Evolutionary conservation across 2,888 invertebrate genomes (phyloP), one percentile per base, ranked within the genome.

Genomic region (Nomada fucata): DNA sequence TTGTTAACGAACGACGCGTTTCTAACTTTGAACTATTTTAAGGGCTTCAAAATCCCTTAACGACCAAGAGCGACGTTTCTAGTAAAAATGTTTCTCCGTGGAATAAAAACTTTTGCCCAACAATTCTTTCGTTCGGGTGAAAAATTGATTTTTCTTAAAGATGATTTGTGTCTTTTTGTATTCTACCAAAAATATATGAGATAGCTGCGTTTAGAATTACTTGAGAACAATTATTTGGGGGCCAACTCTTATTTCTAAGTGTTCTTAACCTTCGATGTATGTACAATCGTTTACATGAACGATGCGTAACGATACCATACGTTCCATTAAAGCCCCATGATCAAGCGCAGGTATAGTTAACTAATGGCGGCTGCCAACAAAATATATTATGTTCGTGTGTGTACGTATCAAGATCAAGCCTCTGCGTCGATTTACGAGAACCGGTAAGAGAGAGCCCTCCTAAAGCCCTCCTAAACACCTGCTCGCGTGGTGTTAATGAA

Each of bases 371-470:
- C 36, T 61, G 67, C 4, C 73, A 61, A 11, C 11, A 15, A 67
- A 67, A 65, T 65, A 61, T 73, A 77, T 73, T 67, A 44, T 77
- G 20, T 44, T 44, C 44, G 20, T n/a, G 10, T 26, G 36, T 36
- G 7, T 7, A 10, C 29, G n/a, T 52, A 73, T 77, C 77, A 61
- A 52, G 73, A 77, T 67, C 26, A 26, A 50, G 53, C 7, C 23
- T 52, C 52, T 44, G 20, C 44, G 18, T 67, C 73, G 65, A 77
- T 77, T 77, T 60, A 50, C 72, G 72, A 57, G 44, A 52, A 52
- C 52, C 50, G 29, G 50, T 50, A 18, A n/a, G 11, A 64, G 15
- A 70, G 4, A 55, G 29, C 42, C 23, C 29, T 29, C 63, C 18
- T 13, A 53, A 15, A 18, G 0, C 23, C 23, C 23, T 23, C 23